These are phyloP conservation scores for Pelodytes ibericus DNA, from an alignment of 2,797 vertebrate genomes.

Conservation along the genomic window DNA sequence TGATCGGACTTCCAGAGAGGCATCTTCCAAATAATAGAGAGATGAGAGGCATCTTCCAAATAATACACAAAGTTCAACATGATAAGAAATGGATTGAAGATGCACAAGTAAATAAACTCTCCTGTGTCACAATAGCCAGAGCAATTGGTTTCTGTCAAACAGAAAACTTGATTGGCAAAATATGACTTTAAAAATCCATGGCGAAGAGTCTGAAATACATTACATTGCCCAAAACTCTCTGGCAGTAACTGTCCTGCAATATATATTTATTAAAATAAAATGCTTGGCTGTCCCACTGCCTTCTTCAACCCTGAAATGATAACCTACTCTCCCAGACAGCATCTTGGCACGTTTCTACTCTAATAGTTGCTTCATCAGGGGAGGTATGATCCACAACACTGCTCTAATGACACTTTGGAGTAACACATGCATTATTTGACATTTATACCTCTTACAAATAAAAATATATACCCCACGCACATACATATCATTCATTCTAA, in stretches of 20 bases:
- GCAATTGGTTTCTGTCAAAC: background rate
- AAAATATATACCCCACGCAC: constrained; percentile 13
- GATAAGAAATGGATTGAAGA: background rate
- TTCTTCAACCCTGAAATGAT: no score
- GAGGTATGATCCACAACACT: background rate
- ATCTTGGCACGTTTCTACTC: background rate
- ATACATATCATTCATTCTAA: constrained; percentile 1
- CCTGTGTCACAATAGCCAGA: background rate
- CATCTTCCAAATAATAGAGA: constrained; percentile 4
- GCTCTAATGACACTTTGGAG: background rate
- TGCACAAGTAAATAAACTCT: background rate
- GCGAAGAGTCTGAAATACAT: constrained; percentile 7
- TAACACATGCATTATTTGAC: constrained; percentile 24
- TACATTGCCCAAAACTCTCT: background rate
- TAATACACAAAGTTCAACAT: background rate
- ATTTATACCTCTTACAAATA: constrained; percentile 7
- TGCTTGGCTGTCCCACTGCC: no score
- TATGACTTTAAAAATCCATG: constrained; percentile 26
- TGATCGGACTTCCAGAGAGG: background rate
- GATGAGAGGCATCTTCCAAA: constrained; percentile 38
- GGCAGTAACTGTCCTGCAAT: background rate
- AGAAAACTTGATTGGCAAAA: background rate
- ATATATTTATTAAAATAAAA: no score
- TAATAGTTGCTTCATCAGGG: background rate
- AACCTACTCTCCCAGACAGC: background rate